Conservation (phyloP, 2,113 vertebrate genomes). For the Panthera leo region DNA sequence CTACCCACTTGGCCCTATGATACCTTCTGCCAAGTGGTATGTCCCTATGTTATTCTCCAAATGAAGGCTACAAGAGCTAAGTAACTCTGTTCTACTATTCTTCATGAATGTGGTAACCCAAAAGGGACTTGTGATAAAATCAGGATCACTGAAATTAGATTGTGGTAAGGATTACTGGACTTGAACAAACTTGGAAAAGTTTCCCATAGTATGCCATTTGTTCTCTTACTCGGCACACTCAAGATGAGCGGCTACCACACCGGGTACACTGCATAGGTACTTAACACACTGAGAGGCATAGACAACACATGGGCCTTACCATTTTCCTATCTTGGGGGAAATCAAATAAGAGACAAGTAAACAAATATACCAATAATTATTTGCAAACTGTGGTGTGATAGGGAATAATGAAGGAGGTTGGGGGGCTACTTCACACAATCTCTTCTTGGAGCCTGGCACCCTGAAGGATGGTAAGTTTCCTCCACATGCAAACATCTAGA, state of each 20-base stretch:
- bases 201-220: neutral
- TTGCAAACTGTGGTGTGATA: neutral
- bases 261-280: rapidly evolving
- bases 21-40: neutral
- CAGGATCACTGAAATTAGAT: neutral
- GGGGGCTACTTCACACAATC: neutral
- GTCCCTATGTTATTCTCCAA: neutral
- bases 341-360: neutral
- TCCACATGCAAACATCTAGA: neutral
- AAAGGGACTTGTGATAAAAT: neutral
- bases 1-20: neutral
- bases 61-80: neutral
- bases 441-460: neutral
- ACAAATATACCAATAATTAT: neutral
- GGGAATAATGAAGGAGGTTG: neutral
- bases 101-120: neutral
- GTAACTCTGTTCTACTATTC: neutral
- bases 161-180: neutral
- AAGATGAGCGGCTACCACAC: neutral
- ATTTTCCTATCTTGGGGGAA: neutral
- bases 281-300: neutral
- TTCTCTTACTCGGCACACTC: neutral
- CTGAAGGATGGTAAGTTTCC: neutral
- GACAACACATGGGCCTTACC: neutral
- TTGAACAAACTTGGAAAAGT: neutral